Percentiles rank a stretch among this genome's conserved stretches.
Conservation (phyloP, 1,140 invertebrate genomes). For the Leptoteleia sp. region DNA sequence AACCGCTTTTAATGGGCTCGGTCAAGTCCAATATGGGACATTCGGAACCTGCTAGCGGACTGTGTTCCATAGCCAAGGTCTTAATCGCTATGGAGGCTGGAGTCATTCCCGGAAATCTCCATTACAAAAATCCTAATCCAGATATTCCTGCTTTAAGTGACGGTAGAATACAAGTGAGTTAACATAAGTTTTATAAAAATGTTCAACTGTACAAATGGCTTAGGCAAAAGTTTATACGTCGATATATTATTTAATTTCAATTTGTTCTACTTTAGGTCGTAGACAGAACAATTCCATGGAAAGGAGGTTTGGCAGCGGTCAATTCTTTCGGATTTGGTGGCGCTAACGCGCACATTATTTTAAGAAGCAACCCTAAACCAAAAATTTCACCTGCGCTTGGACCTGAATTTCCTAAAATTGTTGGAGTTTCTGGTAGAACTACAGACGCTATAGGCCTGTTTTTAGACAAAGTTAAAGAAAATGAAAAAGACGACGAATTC, state of each 20-base stretch:
- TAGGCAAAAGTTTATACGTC: no score
- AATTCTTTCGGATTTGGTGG: slow-evolving; percentile 99
- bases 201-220: no score
- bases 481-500: slow-evolving; percentile 87
- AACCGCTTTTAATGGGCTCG: slow-evolving; percentile 94
- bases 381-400: slow-evolving; percentile 83
- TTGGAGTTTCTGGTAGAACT: slow-evolving; percentile 92
- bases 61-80: slow-evolving; percentile 95
- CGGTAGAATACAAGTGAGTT: slow-evolving; percentile 87
- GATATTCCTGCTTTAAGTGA: slow-evolving; percentile 93
- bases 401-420: slow-evolving; percentile 85
- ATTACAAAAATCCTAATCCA: slow-evolving; percentile 92
- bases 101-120: slow-evolving; percentile 94
- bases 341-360: slow-evolving; percentile 95
- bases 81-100: slow-evolving; percentile 94
- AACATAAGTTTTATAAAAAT: no score
- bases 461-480: slow-evolving; percentile 83
- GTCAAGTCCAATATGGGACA: slow-evolving; percentile 99
- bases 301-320: slow-evolving; percentile 91
- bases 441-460: slow-evolving; percentile 88
- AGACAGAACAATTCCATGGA: slow-evolving; percentile 88
- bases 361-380: slow-evolving; percentile 89
- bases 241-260: no score
- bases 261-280: slow-evolving; percentile 84
- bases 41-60: slow-evolving; percentile 95